Evolutionary conservation across 53 echinoderm and acorn worm genomes (phyloP).

Genomic region (Astropecten irregularis): DNA sequence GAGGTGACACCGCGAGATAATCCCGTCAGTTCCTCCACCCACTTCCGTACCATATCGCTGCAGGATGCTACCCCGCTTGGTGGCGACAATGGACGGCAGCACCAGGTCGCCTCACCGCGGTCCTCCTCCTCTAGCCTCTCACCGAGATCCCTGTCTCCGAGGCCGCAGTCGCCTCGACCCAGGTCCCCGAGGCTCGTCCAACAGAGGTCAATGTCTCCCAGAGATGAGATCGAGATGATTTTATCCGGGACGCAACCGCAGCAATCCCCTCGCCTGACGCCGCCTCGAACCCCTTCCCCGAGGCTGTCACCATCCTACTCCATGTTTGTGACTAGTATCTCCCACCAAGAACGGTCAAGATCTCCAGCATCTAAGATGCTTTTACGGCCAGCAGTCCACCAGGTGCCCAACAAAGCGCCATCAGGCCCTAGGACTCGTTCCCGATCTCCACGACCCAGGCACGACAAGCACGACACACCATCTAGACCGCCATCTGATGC

Average conservation of each 20-base stretch:
- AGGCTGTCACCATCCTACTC: background rate
- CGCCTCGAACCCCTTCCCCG: background rate
- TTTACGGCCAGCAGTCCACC: background rate
- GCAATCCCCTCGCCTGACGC: background rate
- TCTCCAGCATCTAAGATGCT: background rate
- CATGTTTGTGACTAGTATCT: background rate
- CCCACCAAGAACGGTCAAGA: conserved; percentile 9
- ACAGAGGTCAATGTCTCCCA: background rate
- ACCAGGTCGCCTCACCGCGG: background rate
- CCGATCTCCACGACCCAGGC: conserved; percentile 12
- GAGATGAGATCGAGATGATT: conserved; percentile 30
- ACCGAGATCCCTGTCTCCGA: background rate
- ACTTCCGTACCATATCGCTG: background rate
- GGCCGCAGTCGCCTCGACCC: background rate
- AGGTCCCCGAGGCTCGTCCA: conserved; percentile 11
- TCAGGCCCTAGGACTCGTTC: background rate
- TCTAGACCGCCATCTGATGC: background rate
- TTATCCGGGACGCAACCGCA: background rate
- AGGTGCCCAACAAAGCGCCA: background rate
- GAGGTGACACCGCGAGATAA: background rate
- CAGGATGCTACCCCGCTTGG: background rate
- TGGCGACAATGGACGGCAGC: background rate
- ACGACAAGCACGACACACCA: background rate
- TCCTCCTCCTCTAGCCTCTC: background rate
- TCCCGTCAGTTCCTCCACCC: background rate